Conservation (phyloP, 2,888 invertebrate genomes). For the Apotomis capreana region DNA sequence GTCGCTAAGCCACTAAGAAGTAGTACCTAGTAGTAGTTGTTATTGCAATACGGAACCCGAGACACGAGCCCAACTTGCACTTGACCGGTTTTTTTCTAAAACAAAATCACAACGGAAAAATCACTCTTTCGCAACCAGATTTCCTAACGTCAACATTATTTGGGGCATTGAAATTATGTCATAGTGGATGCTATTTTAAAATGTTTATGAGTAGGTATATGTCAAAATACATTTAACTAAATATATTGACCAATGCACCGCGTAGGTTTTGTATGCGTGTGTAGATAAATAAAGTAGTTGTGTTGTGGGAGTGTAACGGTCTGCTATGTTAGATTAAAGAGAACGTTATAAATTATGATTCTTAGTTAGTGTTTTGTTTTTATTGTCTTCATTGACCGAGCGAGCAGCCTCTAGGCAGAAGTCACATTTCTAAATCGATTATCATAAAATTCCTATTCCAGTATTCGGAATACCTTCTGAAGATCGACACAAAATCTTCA, state of each 20-base stretch:
- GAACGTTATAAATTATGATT: conserved; percentile 2
- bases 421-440: too few species aligned
- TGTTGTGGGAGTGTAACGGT: conserved; percentile 12
- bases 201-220: conserved; percentile 31
- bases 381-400: too few species aligned
- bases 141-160: conserved; percentile 33
- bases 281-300: conserved; percentile 2
- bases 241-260: conserved; percentile 13
- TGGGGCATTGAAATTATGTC: conserved; percentile 30
- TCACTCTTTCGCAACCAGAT: conserved; percentile 20
- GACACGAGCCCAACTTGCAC: too few species aligned
- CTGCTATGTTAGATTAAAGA: background rate
- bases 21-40: too few species aligned
- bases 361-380: background rate
- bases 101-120: conserved; percentile 13
- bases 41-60: too few species aligned
- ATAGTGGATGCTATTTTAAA: conserved; percentile 32
- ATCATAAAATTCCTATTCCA: too few species aligned
- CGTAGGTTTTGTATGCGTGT: background rate
- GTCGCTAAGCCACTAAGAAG: too few species aligned
- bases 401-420: too few species aligned
- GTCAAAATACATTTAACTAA: conserved; percentile 35
- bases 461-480: too few species aligned
- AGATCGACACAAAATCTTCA: too few species aligned
- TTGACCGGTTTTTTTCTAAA: background rate